Evolutionary conservation across 23 tunicate genomes (phyloP), one percentile per base, ranked within the genome.

Genomic region (Styela clava): DNA sequence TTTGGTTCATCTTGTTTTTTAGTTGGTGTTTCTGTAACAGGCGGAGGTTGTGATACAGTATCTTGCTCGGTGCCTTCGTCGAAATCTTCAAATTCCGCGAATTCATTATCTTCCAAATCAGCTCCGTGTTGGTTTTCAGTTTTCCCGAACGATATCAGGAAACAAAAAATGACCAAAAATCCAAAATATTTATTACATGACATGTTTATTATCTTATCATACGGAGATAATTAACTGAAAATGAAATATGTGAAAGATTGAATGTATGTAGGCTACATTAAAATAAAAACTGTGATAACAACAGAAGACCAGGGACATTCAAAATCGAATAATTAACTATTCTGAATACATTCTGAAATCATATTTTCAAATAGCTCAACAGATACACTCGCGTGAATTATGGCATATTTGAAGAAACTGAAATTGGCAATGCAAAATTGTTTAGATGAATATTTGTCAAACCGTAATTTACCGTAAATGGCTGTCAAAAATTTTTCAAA

Each of bases 31-130:
- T 30, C 27, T 71, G 34, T 71, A 28, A 71, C 36, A 5, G 30
- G 31, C 7, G 30, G 34, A 12, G 78, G 78, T 1, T 73, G 78
- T 22, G 27, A 52, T 0, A 21, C 32, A 24, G 35, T 65, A 0
- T 24, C 51, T 1, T 63, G 63, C 16, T 64, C 94, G 1, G 21
- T 33, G 22, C 24, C 81, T 76, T 36, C 27, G 37, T 93, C 98
- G 74, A 93, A 93, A 81, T 93, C 98, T 87, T 93, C 98, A 77
- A 93, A 93, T 81, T 93, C 98, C 2, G 98, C 98, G 84, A 93
- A 93, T 51, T 93, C 98, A 85, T 93, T 93, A 74, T 93, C 98
- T 27, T 93, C 93, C 19, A 69, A 16, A 2, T 93, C 86, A 20
- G 79, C 93, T 3, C 81, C 97, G 73, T 88, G 94, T 35, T 78